Conservation (phyloP, 2,113 vertebrate genomes). For the Suricata suricatta region DNA sequence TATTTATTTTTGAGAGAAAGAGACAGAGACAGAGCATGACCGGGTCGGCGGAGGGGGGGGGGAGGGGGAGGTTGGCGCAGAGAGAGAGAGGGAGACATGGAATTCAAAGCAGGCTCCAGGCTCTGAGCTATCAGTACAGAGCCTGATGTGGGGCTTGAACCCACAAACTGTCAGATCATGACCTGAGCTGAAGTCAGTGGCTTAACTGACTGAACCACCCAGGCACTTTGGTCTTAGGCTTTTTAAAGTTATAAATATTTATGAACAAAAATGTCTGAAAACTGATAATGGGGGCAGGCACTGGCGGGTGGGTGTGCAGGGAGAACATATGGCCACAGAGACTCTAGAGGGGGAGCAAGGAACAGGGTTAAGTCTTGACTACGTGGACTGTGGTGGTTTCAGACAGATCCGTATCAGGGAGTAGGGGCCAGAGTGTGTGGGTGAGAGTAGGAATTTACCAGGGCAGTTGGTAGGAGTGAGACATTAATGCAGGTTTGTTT, state of each 20-base stretch:
- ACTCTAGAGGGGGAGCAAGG: too few species aligned
- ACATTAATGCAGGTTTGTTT: background rate
- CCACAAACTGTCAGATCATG: background rate
- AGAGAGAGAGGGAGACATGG: background rate
- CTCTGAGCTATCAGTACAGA: background rate
- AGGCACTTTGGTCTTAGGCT: background rate
- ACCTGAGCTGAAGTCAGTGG: background rate
- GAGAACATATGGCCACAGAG: background rate
- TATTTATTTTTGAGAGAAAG: too few species aligned
- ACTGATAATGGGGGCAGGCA: background rate
- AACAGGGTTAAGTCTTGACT: fast-evolving
- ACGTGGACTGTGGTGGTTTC: fast-evolving
- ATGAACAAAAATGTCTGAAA: background rate
- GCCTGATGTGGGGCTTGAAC: background rate
- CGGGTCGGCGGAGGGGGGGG: too few species aligned
- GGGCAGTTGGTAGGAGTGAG: background rate
- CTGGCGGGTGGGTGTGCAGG: background rate
- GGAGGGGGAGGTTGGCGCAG: background rate
- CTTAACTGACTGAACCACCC: background rate
- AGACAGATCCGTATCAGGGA: background rate
- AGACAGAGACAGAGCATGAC: background rate
- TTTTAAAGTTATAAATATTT: background rate
- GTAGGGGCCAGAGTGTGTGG: background rate
- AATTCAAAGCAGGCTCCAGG: background rate
- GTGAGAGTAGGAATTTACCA: background rate